Base-by-base conservation (phyloP, 2,113 vertebrate genomes). In the Stictonetta naevosa region DNA sequence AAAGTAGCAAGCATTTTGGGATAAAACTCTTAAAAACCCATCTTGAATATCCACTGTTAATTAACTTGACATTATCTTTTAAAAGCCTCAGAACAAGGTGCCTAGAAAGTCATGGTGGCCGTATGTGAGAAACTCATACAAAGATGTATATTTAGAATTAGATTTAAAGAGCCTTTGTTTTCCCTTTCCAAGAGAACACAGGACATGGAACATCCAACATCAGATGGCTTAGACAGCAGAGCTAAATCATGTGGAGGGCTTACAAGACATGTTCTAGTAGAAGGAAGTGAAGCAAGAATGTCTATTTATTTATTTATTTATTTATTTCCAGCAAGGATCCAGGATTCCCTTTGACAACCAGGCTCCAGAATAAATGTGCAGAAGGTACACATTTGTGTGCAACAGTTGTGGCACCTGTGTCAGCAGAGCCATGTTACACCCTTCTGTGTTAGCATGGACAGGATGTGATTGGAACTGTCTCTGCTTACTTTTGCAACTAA, bases 341-440 rank as follows among this genome's bases (percentile, higher is more conserved):
- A 52, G 21, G 19, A 87, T 15, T 72, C 16, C 28, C 22, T 59
- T 53, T 73, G 48, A 46, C 38, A 73, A 34, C 3, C 22, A 58
- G 80, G 6, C 3, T 84, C 48, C 69, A 67, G 33, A 77, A 53
- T 17, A 87, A 85, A 79, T 10, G 5, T 76, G 34, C 52, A 64
- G 56, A 60, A 83, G 36, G 8, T 40, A 13, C n/a, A 55, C 6
- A 0, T 72, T 46, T 79, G 28, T 19, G 2, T 28, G 42, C 62
- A 78, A 15, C 16, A 28, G 50, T 42, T 83, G 42, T 36, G 63
- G 23, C 34, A 31, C 38, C 19, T 0, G 0, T 13, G 42, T 8
- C 34, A 64, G 22, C 29, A 58, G 64, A 69, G 16, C 5, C 0
- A 0, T 10, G 14, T 33, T 34, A 62, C 22, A 31, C 29, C 69